Conservation (phyloP, 2,113 vertebrate species). For the Sinocyclocheilus anophthalmus region DNA sequence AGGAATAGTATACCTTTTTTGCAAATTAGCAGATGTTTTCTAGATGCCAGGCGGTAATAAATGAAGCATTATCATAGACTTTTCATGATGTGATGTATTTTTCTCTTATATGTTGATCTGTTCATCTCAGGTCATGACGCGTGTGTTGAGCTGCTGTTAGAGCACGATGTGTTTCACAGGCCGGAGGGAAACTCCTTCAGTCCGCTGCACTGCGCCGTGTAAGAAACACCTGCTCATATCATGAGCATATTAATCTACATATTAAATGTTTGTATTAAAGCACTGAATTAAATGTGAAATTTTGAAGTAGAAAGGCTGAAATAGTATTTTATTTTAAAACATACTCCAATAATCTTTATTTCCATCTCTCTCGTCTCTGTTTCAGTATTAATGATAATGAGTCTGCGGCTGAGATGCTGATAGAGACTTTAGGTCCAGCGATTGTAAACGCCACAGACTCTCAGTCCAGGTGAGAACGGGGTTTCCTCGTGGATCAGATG, state of each 20-base stretch:
- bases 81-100: too few relatives aligned
- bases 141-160: conserved; percentile 95
- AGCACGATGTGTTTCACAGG: conserved; percentile 94
- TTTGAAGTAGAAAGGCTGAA: too few relatives aligned
- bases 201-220: conserved; percentile 98
- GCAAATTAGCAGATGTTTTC: too few relatives aligned
- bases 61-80: too few relatives aligned
- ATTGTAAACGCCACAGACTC: conserved; percentile 92
- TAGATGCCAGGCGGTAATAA: too few relatives aligned
- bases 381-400: conserved; percentile 95
- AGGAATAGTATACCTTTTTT: too few relatives aligned
- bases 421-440: conserved; percentile 88
- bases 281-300: too few relatives aligned
- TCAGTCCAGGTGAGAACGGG: conserved; percentile 85
- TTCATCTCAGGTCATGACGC: conserved; percentile 87
- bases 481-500: not conserved
- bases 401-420: conserved; percentile 96
- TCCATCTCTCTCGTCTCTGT: not conserved
- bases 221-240: conserved; percentile 68
- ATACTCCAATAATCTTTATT: too few relatives aligned
- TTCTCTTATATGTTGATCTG: not conserved
- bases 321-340: too few relatives aligned
- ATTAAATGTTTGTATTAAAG: not conserved
- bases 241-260: not conserved
- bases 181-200: conserved; percentile 95